Percentiles rank a stretch among this genome's conserved stretches.
Conservation (phyloP, 2,888 invertebrate genomes). For the Rugalucina vietnamica region DNA sequence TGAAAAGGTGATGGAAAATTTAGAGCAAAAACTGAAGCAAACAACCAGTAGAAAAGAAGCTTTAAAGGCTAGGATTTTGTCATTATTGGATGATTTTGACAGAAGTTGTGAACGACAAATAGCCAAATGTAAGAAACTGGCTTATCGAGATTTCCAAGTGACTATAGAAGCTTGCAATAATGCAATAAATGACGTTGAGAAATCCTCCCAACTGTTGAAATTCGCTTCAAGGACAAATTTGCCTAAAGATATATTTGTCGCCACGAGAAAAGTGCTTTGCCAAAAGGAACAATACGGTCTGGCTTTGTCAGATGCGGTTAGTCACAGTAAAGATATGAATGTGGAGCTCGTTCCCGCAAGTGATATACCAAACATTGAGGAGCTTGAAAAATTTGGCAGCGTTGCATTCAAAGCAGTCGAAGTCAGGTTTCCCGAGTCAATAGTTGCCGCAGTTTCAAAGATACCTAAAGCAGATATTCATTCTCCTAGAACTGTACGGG, state of each 20-base stretch:
- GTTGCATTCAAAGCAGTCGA: conserved; percentile 41
- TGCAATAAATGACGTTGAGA: conserved; percentile 36
- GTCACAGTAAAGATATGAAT: conserved; percentile 39
- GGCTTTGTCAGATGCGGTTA: conserved; percentile 48
- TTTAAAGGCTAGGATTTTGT: conserved; percentile 21
- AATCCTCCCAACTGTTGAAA: conserved; percentile 39
- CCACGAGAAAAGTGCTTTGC: conserved; percentile 47
- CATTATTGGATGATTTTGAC: conserved; percentile 55
- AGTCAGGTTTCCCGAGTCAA: conserved; percentile 41
- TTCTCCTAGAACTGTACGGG: conserved; percentile 45
- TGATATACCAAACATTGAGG: conserved; percentile 37
- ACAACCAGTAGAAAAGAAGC: conserved; percentile 37
- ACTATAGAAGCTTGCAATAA: conserved; percentile 50
- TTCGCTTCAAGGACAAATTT: conserved; percentile 16
- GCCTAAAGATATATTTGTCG: conserved; percentile 43
- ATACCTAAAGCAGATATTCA: conserved; percentile 51
- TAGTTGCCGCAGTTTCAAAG: conserved; percentile 55
- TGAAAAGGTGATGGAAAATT: conserved; percentile 18
- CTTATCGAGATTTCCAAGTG: conserved; percentile 23
- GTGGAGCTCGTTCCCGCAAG: conserved; percentile 45
- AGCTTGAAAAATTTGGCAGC: conserved; percentile 33
- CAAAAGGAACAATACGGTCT: conserved; percentile 53
- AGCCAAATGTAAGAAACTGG: conserved; percentile 42
- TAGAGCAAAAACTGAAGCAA: conserved; percentile 39
- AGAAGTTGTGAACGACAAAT: conserved; percentile 42